These are phyloP conservation scores for Cephus pygmeus DNA, from an alignment of 2,888 invertebrate genomes.

Conservation along the genomic window DNA sequence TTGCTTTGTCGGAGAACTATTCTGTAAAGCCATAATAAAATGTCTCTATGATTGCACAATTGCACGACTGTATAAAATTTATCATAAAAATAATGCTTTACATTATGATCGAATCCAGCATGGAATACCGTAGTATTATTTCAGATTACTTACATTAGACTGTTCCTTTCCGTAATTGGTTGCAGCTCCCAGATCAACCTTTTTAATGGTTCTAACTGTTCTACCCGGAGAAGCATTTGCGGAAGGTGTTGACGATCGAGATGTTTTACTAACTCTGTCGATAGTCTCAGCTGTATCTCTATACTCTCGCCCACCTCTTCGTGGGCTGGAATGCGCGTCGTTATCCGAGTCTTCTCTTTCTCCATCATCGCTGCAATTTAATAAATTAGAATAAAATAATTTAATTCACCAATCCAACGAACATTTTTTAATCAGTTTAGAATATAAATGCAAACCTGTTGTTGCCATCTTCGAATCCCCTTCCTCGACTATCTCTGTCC, in stretches of 20 bases:
- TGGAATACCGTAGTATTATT: background rate
- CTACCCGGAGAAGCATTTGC: slow-evolving; percentile 63
- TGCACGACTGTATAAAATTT: background rate
- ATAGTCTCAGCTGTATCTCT: slow-evolving; percentile 66
- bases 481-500: slow-evolving; percentile 58
- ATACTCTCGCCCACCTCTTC: slow-evolving; percentile 68
- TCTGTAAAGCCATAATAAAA: slow-evolving; percentile 26
- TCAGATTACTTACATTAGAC: slow-evolving; percentile 40
- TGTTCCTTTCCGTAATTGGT: slow-evolving; percentile 74
- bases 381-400: background rate
- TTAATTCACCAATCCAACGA: background rate
- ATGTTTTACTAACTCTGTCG: slow-evolving; percentile 51
- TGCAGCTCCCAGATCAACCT: slow-evolving; percentile 76
- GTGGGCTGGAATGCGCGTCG: slow-evolving; percentile 69
- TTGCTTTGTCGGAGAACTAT: slow-evolving; percentile 35
- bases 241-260: slow-evolving; percentile 63
- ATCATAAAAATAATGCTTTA: background rate
- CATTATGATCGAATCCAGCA: background rate
- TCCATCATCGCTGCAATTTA: slow-evolving; percentile 68
- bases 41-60: background rate
- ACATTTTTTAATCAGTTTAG: background rate
- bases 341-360: slow-evolving; percentile 78
- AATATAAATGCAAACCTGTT: slow-evolving; percentile 55
- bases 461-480: slow-evolving; percentile 63
- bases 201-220: slow-evolving; percentile 67